Percentiles rank a stretch among this genome's conserved stretches.
Evolutionary conservation across 2,888 invertebrate species (phyloP).

Genomic region (Vandiemenella viatica): DNA sequence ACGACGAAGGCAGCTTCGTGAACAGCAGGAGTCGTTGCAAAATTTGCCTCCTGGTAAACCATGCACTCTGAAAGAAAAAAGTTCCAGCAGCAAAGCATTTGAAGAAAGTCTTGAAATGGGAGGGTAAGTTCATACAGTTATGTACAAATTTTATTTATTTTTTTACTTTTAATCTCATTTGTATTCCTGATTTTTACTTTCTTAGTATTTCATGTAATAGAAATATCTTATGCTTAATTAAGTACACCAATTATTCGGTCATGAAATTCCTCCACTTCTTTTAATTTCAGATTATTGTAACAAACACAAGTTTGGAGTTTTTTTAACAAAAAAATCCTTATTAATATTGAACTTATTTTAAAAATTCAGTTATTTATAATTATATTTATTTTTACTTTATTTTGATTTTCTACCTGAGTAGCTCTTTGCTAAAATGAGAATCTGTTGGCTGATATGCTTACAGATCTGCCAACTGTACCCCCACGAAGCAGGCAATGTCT

Average conservation of each 20-base stretch:
- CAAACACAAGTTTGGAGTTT: no score
- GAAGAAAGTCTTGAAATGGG: slow-evolving; percentile 37
- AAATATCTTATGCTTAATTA: no score
- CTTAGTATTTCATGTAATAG: no score
- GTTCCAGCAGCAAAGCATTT: slow-evolving; percentile 22
- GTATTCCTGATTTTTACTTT: no score
- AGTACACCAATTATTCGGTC: neutral
- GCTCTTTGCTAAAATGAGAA: slow-evolving; percentile 10
- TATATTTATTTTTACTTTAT: slow-evolving; percentile 6
- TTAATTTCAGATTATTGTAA: no score
- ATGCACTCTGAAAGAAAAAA: slow-evolving; percentile 8
- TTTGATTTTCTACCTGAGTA: slow-evolving; percentile 6
- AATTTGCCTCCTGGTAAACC: slow-evolving; percentile 32
- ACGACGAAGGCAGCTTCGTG: slow-evolving; percentile 67
- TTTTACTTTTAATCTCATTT: neutral
- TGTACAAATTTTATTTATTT: no score
- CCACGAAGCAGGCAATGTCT: slow-evolving; percentile 13
- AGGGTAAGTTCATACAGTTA: slow-evolving; percentile 37
- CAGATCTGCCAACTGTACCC: slow-evolving; percentile 17
- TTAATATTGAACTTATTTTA: no score
- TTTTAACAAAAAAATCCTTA: no score
- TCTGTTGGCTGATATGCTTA: slow-evolving; percentile 17
- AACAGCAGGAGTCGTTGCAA: slow-evolving; percentile 34
- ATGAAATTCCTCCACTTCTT: neutral
- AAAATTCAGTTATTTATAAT: neutral